Conservation (phyloP, 2,888 invertebrate genomes). For the Sarcophaga variegata region DNA sequence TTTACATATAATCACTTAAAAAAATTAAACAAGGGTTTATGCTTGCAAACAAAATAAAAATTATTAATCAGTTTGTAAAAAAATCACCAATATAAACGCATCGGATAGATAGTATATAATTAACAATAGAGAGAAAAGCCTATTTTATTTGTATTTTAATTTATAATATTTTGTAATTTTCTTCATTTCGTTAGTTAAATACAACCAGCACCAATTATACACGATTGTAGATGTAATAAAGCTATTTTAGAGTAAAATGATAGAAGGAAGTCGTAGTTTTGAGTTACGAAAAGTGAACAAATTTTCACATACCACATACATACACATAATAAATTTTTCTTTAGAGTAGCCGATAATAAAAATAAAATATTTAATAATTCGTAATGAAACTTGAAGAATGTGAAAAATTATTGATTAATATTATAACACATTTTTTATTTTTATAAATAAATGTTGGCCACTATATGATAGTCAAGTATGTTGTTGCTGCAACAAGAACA, state of each 20-base stretch:
- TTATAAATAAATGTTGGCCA: conserved; percentile 49
- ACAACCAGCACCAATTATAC: conserved; percentile 56
- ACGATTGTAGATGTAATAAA: conserved; percentile 39
- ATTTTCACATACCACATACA: no score
- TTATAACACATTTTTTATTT: neutral
- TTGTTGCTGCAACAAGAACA: neutral
- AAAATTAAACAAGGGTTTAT: neutral
- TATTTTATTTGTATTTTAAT: neutral
- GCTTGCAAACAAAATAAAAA: neutral
- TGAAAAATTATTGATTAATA: neutral
- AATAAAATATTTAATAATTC: neutral
- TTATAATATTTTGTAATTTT: conserved; percentile 15
- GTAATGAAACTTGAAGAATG: neutral
- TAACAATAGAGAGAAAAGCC: neutral
- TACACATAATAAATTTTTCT: neutral
- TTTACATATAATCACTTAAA: conserved; percentile 20
- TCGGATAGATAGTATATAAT: neutral
- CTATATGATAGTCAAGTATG: conserved; percentile 58
- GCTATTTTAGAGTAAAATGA: conserved; percentile 23
- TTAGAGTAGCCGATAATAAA: neutral
- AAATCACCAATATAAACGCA: conserved; percentile 7
- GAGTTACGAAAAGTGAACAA: no score
- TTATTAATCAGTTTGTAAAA: neutral
- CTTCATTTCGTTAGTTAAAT: conserved; percentile 44
- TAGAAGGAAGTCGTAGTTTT: neutral